Conservation (phyloP, 2,888 invertebrate species). For the Sipha maydis region DNA sequence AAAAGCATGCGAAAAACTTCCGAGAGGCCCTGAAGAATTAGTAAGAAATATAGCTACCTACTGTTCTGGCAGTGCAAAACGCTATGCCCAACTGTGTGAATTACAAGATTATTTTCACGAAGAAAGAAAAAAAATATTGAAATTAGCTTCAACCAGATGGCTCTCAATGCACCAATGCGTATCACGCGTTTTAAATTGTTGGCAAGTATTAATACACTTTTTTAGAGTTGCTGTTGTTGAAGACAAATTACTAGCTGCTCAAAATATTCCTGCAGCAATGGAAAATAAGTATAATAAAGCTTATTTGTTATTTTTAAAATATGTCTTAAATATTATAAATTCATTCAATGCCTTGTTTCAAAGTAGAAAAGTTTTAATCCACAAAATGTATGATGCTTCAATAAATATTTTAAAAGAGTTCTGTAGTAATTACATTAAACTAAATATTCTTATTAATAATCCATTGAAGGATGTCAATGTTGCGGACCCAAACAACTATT, state of each 20-base stretch:
- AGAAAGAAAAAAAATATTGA: conserved; percentile 13
- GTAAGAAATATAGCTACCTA: not conserved
- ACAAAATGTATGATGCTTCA: not conserved
- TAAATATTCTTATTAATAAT: not conserved
- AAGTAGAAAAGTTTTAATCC: not conserved
- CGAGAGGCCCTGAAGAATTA: not conserved
- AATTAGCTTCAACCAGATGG: not conserved
- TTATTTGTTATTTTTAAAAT: conserved; percentile 4
- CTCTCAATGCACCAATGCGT: conserved; percentile 1
- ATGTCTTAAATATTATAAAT: conserved; percentile 1
- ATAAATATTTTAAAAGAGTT: not conserved
- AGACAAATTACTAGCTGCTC: not conserved
- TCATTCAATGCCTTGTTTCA: conserved; percentile 22
- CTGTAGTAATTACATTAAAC: not conserved
- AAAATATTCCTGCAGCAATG: not conserved
- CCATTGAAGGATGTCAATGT: not conserved
- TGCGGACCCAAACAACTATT: not conserved
- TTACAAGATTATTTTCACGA: not conserved
- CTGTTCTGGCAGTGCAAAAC: not conserved
- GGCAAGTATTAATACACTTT: not conserved
- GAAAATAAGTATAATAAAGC: not conserved
- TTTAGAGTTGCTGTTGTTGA: not conserved
- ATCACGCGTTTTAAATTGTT: not conserved
- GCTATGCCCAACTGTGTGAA: not conserved
- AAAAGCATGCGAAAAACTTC: not conserved